Evolutionary conservation across 2,797 vertebrate species (phyloP).

Genomic region (Artibeus jamaicensis): DNA sequence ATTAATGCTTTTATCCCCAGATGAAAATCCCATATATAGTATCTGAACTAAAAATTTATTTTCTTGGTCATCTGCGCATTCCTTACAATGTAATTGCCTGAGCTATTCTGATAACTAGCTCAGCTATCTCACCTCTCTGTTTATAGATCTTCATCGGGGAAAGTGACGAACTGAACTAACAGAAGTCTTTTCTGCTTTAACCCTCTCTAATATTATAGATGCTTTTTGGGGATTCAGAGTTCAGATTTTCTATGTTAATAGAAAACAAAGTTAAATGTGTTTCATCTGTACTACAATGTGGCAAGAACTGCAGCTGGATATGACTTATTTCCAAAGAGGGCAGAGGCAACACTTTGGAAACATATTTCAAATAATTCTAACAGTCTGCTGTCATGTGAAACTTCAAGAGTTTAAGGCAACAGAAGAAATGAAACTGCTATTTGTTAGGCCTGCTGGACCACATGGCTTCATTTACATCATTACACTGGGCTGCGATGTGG

Average conservation of each 20-base stretch:
- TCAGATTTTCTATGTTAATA: slow-evolving; percentile 22
- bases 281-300: neutral
- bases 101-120: neutral
- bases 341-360: slow-evolving; percentile 56
- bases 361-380: slow-evolving; percentile 62
- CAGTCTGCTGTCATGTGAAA: slow-evolving; percentile 48
- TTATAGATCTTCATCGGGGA: neutral
- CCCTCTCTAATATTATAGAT: neutral
- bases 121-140: neutral
- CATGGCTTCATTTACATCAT: slow-evolving; percentile 60
- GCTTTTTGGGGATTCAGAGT: neutral
- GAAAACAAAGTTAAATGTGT: slow-evolving; percentile 58
- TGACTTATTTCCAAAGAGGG: slow-evolving; percentile 55
- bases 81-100: neutral
- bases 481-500: neutral
- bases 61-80: neutral
- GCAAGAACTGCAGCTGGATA: slow-evolving; percentile 42
- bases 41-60: neutral
- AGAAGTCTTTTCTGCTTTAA: neutral
- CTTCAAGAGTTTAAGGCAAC: slow-evolving; percentile 47
- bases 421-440: slow-evolving; percentile 19
- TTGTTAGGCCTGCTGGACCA: slow-evolving; percentile 42
- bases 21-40: neutral
- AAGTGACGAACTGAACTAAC: neutral
- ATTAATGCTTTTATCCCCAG: neutral